Conservation (phyloP, 2,888 invertebrate genomes). For the Criorhina ranunculi region DNA sequence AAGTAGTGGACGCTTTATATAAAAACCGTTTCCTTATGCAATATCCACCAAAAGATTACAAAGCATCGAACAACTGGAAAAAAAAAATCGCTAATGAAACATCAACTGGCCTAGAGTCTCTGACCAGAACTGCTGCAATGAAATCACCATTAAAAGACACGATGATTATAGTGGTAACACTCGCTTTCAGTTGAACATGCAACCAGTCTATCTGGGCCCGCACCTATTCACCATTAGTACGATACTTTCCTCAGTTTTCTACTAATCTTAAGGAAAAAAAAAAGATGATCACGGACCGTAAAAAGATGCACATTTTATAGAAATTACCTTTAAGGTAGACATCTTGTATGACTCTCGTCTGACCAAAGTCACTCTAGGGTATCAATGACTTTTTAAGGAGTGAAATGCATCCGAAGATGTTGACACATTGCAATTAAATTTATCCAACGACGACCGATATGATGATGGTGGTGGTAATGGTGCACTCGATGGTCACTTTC, state of each 20-base stretch:
- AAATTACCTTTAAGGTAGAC: conserved; percentile 15
- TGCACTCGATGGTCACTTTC: conserved; percentile 62
- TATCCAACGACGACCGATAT: background rate
- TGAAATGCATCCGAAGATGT: conserved; percentile 64
- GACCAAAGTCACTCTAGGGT: conserved; percentile 60
- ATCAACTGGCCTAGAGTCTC: conserved; percentile 5
- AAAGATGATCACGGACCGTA: conserved; percentile 23
- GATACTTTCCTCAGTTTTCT: no score
- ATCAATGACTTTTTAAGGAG: conserved; percentile 69
- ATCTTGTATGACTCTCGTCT: conserved; percentile 7
- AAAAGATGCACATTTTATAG: conserved; percentile 8
- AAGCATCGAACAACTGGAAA: background rate
- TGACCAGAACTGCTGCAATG: background rate
- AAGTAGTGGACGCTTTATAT: no score
- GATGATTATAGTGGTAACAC: conserved; percentile 14
- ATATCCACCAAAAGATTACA: no score
- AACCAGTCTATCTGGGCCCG: conserved; percentile 13
- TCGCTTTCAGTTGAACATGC: conserved; percentile 29
- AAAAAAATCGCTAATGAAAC: background rate
- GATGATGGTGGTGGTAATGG: background rate
- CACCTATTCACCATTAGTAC: conserved; percentile 23
- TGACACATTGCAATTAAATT: conserved; percentile 51
- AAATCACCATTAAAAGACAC: conserved; percentile 9
- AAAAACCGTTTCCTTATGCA: no score
- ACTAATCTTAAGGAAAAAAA: no score